Percentiles rank a stretch among this genome's conserved stretches.
These are phyloP conservation scores for Gopherus evgoodei DNA, from an alignment of 2,113 vertebrate species.

Conservation along the genomic window DNA sequence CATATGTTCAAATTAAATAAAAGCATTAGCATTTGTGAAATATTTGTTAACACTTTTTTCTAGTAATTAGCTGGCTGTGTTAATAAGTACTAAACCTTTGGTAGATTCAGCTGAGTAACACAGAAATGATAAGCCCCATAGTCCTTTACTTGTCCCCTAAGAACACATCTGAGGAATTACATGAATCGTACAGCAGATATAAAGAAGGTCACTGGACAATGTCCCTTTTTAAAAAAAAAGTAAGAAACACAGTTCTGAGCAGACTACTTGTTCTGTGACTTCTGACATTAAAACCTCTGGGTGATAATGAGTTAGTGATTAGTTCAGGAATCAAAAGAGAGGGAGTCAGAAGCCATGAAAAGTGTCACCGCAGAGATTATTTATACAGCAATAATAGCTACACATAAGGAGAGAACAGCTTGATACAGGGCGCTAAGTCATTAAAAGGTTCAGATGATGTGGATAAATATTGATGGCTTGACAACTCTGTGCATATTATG, in stretches of 20 bases:
- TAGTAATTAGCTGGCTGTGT: not conserved
- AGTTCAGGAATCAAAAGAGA: constrained; percentile 3
- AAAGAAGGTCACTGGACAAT: not conserved
- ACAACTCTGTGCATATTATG: not conserved
- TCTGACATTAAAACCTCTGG: not conserved
- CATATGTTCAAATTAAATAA: rapidly evolving
- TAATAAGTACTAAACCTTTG: not conserved
- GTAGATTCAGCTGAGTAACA: not conserved
- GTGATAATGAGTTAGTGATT: not conserved
- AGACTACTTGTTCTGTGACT: rapidly evolving
- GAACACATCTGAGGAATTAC: constrained; percentile 8
- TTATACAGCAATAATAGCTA: not conserved
- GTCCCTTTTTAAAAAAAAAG: not conserved
- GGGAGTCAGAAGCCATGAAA: constrained; percentile 13
- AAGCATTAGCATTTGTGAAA: rapidly evolving
- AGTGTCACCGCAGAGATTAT: not conserved
- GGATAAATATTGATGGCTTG: not conserved
- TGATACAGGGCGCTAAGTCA: not conserved
- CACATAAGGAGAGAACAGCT: not conserved
- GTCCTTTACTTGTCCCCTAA: not conserved
- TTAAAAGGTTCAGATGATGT: not conserved
- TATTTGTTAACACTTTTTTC: not conserved
- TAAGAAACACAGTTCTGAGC: not conserved
- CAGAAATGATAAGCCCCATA: not conserved
- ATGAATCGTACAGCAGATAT: not conserved